Conservation (phyloP, 2,797 vertebrate genomes). For the Craterocephalus amniculus region DNA sequence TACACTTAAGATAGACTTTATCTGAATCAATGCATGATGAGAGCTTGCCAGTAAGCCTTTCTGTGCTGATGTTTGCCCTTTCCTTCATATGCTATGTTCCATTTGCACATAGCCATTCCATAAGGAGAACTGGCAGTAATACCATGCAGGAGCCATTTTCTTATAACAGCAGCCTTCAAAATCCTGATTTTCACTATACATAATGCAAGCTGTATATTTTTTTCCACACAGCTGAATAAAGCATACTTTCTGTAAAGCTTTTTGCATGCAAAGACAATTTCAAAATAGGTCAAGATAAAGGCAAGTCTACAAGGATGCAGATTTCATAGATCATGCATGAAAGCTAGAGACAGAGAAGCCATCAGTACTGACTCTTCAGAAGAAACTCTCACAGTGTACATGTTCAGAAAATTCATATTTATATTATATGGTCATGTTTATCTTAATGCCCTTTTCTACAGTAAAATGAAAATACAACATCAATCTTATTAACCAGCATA, state of each 20-base stretch:
- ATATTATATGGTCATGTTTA: background rate
- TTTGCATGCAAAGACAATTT: slow-evolving; percentile 32
- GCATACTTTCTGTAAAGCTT: slow-evolving; percentile 16
- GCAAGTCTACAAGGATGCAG: slow-evolving; percentile 14
- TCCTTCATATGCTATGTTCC: slow-evolving; percentile 19
- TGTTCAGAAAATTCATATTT: background rate
- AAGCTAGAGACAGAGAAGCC: slow-evolving; percentile 16
- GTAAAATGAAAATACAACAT: background rate
- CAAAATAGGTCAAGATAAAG: slow-evolving; percentile 42
- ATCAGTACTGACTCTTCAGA: slow-evolving; percentile 2
- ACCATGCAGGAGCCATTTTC: slow-evolving; percentile 12
- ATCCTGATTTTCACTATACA: slow-evolving; percentile 23
- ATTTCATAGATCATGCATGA: slow-evolving; percentile 32
- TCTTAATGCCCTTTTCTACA: background rate
- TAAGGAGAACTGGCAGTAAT: slow-evolving; percentile 34
- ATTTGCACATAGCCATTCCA: background rate
- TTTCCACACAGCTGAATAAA: slow-evolving; percentile 29
- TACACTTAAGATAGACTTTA: background rate
- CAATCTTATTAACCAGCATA: background rate
- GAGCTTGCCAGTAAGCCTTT: slow-evolving; percentile 9
- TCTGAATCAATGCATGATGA: slow-evolving; percentile 21
- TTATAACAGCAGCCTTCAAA: slow-evolving; percentile 3
- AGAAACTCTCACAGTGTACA: background rate
- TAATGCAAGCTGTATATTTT: slow-evolving; percentile 40
- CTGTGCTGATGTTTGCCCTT: slow-evolving; percentile 15